These are phyloP conservation scores for Cheumatopsyche charites DNA, from an alignment of 1,140 invertebrate genomes.

Conservation along the genomic window DNA sequence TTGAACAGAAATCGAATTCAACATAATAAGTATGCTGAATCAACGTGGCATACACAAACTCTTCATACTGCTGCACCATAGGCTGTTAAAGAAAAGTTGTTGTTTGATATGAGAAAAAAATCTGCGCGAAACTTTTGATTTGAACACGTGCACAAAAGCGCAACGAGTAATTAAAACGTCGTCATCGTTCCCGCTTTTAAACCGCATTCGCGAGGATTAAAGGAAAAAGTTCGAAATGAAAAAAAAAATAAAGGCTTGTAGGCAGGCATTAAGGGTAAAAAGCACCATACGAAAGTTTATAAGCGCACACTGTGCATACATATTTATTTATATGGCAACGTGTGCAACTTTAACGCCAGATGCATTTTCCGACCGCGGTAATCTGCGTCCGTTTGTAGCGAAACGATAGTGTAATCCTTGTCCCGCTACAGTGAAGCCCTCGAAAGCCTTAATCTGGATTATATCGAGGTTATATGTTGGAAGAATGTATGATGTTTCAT, in stretches of 20 bases:
- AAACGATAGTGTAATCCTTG: conserved; percentile 30
- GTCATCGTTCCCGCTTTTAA: not conserved
- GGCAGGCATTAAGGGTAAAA: not conserved
- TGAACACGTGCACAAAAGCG: not conserved
- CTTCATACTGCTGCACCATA: too few relatives aligned
- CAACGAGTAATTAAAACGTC: not conserved
- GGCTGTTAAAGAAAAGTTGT: too few relatives aligned
- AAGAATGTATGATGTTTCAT: too few relatives aligned
- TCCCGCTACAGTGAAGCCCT: conserved; percentile 16
- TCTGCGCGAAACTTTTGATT: not conserved
- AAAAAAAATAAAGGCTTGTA: not conserved
- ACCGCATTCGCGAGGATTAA: not conserved
- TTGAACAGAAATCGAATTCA: too few relatives aligned
- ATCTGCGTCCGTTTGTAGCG: not conserved
- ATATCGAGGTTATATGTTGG: conserved; percentile 8
- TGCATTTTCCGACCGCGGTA: not conserved
- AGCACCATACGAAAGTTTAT: too few relatives aligned
- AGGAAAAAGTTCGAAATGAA: not conserved
- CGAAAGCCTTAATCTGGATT: conserved; percentile 37
- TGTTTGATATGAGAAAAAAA: too few relatives aligned
- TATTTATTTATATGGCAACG: not conserved
- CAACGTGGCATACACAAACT: too few relatives aligned
- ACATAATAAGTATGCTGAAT: too few relatives aligned
- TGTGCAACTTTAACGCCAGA: conserved; percentile 2
- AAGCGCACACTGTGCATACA: too few relatives aligned